These are phyloP conservation scores for Drosophila formosana DNA, from an alignment of 2,888 invertebrate genomes.

Conservation along the genomic window DNA sequence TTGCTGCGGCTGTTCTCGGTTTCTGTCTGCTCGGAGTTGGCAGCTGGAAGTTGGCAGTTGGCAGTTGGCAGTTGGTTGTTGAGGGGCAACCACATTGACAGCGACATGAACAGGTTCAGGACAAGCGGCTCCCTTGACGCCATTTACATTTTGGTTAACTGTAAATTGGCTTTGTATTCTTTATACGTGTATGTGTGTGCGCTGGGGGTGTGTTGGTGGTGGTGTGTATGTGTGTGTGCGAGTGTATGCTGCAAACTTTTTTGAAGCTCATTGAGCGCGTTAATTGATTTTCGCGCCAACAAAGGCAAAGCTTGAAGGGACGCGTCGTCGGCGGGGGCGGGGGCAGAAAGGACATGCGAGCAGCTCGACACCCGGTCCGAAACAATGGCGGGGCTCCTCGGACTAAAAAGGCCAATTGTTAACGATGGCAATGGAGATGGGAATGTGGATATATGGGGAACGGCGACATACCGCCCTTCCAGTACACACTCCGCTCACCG, in stretches of 20 bases:
- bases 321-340: background rate
- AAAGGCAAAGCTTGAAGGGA: constrained; percentile 52
- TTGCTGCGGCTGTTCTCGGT: constrained; percentile 11
- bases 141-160: constrained; percentile 80
- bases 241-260: constrained; percentile 47
- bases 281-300: constrained; percentile 77
- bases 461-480: constrained; percentile 22
- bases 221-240: background rate
- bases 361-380: constrained; percentile 1
- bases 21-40: constrained; percentile 9
- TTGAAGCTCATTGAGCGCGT: constrained; percentile 75
- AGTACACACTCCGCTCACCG: constrained; percentile 33
- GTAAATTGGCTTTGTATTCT: constrained; percentile 65
- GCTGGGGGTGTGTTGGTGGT: constrained; percentile 3
- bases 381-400: background rate
- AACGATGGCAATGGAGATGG: constrained; percentile 13
- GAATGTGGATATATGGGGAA: background rate
- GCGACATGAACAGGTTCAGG: constrained; percentile 20
- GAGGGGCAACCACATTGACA: constrained; percentile 24
- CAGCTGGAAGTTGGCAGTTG: constrained; percentile 12
- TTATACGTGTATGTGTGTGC: constrained; percentile 2
- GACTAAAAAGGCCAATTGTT: constrained; percentile 74
- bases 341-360: constrained; percentile 6
- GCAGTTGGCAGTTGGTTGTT: constrained; percentile 1
- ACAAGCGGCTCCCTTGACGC: constrained; percentile 56